phyloP scores from a whole-genome alignment of 2,888 invertebrate species.

The Ramazzottius varieornatus region DNA sequence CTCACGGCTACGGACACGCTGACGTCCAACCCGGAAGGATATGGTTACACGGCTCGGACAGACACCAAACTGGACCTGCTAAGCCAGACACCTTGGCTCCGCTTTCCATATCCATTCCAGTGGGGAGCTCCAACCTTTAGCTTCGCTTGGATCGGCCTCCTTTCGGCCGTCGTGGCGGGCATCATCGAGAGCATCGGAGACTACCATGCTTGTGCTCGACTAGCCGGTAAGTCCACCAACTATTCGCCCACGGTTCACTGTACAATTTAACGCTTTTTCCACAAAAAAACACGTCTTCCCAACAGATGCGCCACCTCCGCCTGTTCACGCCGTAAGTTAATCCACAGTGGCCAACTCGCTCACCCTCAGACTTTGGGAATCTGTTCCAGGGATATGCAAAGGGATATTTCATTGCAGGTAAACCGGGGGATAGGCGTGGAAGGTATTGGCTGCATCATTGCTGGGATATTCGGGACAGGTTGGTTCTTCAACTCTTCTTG shows the following conservation, averaged over 20 bases:
- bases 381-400: too few relatives aligned
- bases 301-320: conserved; percentile 21
- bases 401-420: too few relatives aligned
- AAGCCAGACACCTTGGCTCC: conserved; percentile 18
- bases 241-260: too few relatives aligned
- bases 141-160: conserved; percentile 41
- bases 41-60: conserved; percentile 20
- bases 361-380: too few relatives aligned
- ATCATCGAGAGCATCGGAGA: conserved; percentile 60
- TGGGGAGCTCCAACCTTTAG: conserved; percentile 48
- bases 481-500: conserved; percentile 26
- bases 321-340: conserved; percentile 26
- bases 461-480: conserved; percentile 25
- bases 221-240: conserved; percentile 22
- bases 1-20: conserved; percentile 16
- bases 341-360: too few relatives aligned
- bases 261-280: too few relatives aligned
- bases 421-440: conserved; percentile 27
- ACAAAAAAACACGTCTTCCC: too few relatives aligned
- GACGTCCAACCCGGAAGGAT: conserved; percentile 7
- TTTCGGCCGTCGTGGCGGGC: conserved; percentile 48
- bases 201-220: conserved; percentile 56
- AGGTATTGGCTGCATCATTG: conserved; percentile 24
- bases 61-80: conserved; percentile 16
- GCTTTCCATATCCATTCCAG: conserved; percentile 31